Base-by-base conservation (phyloP, 2,797 vertebrate species). In the Fundulus diaphanus region DNA sequence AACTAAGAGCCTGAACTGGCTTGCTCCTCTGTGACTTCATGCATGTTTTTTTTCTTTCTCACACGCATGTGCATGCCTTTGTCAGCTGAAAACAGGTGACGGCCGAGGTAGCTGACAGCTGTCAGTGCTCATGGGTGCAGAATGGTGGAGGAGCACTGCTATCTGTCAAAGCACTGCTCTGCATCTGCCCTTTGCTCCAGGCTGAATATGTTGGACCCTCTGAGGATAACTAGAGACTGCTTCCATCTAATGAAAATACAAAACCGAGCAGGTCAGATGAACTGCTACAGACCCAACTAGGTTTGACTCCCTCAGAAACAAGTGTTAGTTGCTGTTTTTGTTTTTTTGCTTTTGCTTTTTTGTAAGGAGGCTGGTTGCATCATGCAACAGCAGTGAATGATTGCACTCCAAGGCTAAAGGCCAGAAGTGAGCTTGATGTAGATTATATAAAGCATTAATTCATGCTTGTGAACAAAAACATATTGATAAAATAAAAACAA, bases 51-150 rank as follows among this genome's bases (percentile, higher is more conserved):
- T 67, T n/a, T 48, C 9, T 44, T 0, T 54, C 66, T 57, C 63
- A 40, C 51, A 72, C 46, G 33, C 31, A n/a, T 74, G 35, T 73
- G 73, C 57, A 72, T 66, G 75, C 73, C 78, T 75, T 73, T 76
- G 68, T 87, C 63, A 7, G 70, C 65, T 31, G 78, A 80, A 85
- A 89, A 82, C 83, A 89, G 85, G 82, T 88, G 92, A 91, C 72
- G 83, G 76, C 84, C 44, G 70, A 82, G 88, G 89, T 91, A 93
- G 90, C 63, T 93, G 94, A 92, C 92, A 93, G 92, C 90, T 93
- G 93, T 93, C 93, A 88, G 76, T 54, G 78, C 82, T 83, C 82
- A 84, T 76, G 74, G 84, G 67, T 71, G 57, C 71, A 29, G 86
- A 78, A 82, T 74, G 72, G 80, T 70, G 70, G 78, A 86, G 69